Evolutionary conservation across 2,113 vertebrate species (phyloP).

Genomic region (Pantherophis guttatus): DNA sequence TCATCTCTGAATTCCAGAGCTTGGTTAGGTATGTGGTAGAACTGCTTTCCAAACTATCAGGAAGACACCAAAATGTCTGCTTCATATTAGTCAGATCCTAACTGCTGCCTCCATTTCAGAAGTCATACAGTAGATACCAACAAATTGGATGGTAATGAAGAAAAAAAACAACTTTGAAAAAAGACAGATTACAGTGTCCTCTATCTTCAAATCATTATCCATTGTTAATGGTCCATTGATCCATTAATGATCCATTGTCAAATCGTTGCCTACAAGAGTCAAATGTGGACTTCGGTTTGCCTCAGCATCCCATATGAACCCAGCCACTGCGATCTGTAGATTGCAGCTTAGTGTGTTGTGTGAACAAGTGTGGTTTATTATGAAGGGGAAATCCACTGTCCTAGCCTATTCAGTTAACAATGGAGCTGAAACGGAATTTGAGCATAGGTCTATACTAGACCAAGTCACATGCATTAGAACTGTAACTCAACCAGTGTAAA

Average conservation of each 20-base stretch:
- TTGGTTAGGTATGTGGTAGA: neutral
- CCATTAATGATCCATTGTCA: neutral
- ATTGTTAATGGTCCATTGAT: neutral
- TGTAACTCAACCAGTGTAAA: neutral
- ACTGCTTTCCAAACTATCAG: neutral
- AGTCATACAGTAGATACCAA: neutral
- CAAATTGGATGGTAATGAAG: neutral
- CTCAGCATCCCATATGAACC: neutral
- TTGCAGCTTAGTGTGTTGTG: neutral
- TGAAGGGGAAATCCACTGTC: neutral
- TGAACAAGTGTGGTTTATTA: neutral
- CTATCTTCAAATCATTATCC: neutral
- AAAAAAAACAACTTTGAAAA: neutral
- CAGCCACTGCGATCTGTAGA: neutral
- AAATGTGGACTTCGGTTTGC: neutral
- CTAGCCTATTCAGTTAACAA: neutral
- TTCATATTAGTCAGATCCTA: neutral
- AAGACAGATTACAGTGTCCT: neutral
- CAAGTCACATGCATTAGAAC: neutral
- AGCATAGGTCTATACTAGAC: neutral
- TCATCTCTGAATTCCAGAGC: neutral
- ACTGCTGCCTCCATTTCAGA: neutral
- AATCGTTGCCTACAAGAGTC: neutral
- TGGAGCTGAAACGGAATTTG: neutral
- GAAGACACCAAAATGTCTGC: neutral